A percentile compares a stretch with the other conserved stretches of the same genome.
Evolutionary conservation across 1,140 invertebrate species (phyloP).

Genomic region (Lordiphosa mommai): DNA sequence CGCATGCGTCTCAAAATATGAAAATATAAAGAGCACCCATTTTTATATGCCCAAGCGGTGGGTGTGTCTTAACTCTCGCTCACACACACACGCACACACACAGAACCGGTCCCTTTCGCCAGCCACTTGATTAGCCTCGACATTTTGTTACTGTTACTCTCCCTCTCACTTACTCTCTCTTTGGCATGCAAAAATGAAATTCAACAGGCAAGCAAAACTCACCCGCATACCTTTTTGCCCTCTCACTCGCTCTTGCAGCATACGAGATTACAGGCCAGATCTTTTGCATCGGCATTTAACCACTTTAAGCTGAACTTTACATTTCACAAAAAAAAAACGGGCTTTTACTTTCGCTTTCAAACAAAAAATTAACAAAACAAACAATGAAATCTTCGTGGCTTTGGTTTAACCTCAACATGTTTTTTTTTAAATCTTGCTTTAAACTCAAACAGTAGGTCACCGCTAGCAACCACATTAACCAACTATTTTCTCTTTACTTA

Average conservation of each 20-base stretch:
- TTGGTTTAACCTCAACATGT: background rate
- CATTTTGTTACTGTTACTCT: conserved; percentile 54
- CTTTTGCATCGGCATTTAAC: conserved; percentile 25
- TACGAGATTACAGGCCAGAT: background rate
- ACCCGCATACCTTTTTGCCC: conserved; percentile 17
- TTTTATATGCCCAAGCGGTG: conserved; percentile 51
- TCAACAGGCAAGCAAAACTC: conserved; percentile 57
- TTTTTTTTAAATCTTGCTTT: background rate
- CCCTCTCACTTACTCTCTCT: conserved; percentile 7
- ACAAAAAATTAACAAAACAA: conserved; percentile 14
- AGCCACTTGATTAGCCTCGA: conserved; percentile 65
- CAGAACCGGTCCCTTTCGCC: conserved; percentile 29
- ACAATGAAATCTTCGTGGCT: background rate
- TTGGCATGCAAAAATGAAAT: conserved; percentile 21
- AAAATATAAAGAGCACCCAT: conserved; percentile 46
- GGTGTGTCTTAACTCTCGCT: conserved; percentile 35
- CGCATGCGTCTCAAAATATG: conserved; percentile 49
- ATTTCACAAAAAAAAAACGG: conserved; percentile 9
- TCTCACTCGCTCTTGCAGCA: conserved; percentile 3
- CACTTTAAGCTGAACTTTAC: conserved; percentile 14
- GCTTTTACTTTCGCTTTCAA: conserved; percentile 46
- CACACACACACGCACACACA: conserved; percentile 10
- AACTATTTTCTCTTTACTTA: too few species aligned
- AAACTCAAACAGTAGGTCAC: background rate
- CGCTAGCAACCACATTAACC: too few species aligned